Conservation (phyloP, 2,888 invertebrate genomes). For the Buathra laborator region DNA sequence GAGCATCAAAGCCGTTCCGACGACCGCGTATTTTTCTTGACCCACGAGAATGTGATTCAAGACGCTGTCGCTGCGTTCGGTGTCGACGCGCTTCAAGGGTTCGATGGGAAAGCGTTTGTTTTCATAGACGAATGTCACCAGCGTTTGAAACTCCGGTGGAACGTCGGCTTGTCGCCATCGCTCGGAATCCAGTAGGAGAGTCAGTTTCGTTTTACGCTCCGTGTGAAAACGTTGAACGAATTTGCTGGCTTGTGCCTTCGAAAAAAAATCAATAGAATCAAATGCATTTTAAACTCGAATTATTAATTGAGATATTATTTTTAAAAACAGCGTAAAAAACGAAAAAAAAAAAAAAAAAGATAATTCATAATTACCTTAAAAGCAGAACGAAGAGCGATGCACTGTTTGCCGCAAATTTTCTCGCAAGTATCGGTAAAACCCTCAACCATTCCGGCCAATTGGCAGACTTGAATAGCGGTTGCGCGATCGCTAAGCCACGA, state of each 20-base stretch:
- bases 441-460: conserved; percentile 92
- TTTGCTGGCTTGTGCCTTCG: conserved; percentile 92
- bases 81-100: conserved; percentile 78
- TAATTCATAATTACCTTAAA: conserved; percentile 87
- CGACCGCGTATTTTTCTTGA: conserved; percentile 91
- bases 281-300: conserved; percentile 23
- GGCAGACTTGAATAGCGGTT: conserved; percentile 91
- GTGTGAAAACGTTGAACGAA: conserved; percentile 97
- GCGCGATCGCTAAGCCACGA: conserved; percentile 89
- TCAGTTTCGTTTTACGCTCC: conserved; percentile 94
- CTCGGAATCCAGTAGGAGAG: conserved; percentile 94
- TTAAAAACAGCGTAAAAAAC: conserved; percentile 12
- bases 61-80: conserved; percentile 80
- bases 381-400: conserved; percentile 92
- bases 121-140: conserved; percentile 87
- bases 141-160: conserved; percentile 94
- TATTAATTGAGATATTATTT: neutral
- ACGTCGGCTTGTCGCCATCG: conserved; percentile 98
- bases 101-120: conserved; percentile 86
- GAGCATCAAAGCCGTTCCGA: conserved; percentile 94
- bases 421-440: conserved; percentile 92
- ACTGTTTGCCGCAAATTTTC: conserved; percentile 90
- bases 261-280: conserved; percentile 44
- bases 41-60: conserved; percentile 87
- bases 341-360: neutral